Conservation (phyloP, 2,797 vertebrate genomes). For the Babyrousa celebensis region DNA sequence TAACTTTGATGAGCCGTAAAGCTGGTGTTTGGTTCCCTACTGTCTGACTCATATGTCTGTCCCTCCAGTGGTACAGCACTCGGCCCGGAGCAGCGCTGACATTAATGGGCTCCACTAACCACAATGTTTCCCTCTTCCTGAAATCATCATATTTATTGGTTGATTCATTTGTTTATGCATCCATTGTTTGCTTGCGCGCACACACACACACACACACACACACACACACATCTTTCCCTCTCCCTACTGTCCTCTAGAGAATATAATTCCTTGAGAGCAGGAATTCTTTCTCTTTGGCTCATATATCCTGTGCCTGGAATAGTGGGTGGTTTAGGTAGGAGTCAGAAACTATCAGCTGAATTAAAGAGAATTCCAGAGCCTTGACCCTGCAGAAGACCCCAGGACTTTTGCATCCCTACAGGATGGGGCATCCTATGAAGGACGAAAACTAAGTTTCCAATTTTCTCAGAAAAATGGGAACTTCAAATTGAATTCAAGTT, state of each 20-base stretch:
- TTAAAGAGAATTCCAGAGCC: not conserved
- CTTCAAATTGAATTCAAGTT: not conserved
- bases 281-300: not conserved
- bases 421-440: not conserved
- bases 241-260: not conserved
- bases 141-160: slow-evolving; percentile 26
- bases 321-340: not conserved
- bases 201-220: not conserved
- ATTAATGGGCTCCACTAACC: not conserved
- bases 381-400: not conserved
- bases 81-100: not conserved
- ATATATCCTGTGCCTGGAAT: not conserved
- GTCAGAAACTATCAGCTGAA: not conserved
- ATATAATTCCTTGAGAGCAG: not conserved
- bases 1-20: slow-evolving; percentile 7
- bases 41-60: not conserved
- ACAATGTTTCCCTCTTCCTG: slow-evolving; percentile 23
- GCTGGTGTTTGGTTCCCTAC: not conserved
- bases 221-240: not conserved
- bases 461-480: not conserved
- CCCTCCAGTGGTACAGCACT: not conserved
- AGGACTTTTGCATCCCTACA: not conserved
- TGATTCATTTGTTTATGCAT: slow-evolving; percentile 43
- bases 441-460: not conserved
- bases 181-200: not conserved